These are phyloP conservation scores for Drosophila elegans DNA, from an alignment of 1,140 invertebrate genomes.

Conservation along the genomic window DNA sequence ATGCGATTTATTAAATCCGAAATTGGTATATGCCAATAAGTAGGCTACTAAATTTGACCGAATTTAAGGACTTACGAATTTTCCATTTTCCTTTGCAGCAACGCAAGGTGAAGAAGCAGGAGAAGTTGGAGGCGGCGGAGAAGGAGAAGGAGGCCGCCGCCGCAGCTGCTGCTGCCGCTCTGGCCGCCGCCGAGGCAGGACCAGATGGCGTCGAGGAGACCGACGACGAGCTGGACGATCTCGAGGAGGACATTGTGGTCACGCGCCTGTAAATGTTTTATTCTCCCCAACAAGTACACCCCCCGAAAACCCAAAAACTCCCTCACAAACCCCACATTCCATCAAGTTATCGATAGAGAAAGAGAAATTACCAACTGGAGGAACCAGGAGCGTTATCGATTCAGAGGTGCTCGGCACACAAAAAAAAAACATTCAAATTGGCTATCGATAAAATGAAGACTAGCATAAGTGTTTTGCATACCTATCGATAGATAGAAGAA, in stretches of 20 bases:
- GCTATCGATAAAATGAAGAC: neutral
- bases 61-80: neutral
- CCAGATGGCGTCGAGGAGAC: slow-evolving; percentile 88
- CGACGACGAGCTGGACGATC: slow-evolving; percentile 93
- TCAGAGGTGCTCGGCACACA: too few species aligned
- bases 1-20: too few species aligned
- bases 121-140: slow-evolving; percentile 86
- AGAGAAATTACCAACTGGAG: neutral
- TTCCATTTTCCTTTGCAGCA: slow-evolving; percentile 61
- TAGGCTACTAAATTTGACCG: neutral
- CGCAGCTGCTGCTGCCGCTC: slow-evolving; percentile 77
- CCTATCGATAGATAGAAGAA: slow-evolving; percentile 1
- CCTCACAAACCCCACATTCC: slow-evolving; percentile 19
- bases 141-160: slow-evolving; percentile 82
- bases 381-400: slow-evolving; percentile 4
- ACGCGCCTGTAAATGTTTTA: slow-evolving; percentile 89
- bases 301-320: slow-evolving; percentile 1
- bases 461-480: neutral
- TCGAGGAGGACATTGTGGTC: slow-evolving; percentile 93
- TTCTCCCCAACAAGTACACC: slow-evolving; percentile 9
- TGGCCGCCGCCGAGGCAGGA: slow-evolving; percentile 85
- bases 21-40: neutral
- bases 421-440: neutral
- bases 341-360: slow-evolving; percentile 32
- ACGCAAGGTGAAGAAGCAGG: slow-evolving; percentile 89